Evolutionary conservation across 1,140 invertebrate genomes (phyloP), one percentile per base, ranked within the genome.

Genomic region (Temnothorax nylanderi): DNA sequence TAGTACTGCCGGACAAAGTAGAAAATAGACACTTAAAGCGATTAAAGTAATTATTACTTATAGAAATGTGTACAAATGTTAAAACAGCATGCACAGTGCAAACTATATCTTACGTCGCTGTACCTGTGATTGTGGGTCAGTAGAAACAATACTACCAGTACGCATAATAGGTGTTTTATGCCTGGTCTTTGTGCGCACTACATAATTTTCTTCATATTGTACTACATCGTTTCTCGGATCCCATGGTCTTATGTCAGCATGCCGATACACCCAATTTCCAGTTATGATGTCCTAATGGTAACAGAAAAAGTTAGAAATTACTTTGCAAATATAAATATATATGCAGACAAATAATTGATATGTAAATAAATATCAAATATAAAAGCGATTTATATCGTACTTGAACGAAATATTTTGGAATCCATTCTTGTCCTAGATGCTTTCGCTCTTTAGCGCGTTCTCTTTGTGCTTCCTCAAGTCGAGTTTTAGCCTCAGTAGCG

Each of bases 401-500:
- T 92, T 97, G 96, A 88, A 97, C 96, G 93, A 98, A 98, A 90
- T 97, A 96, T 65, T 96, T 96, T 0, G 98, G 97, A 54, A 96
- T 90, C 96, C 97, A 98, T 72, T 97, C 96, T 56, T 96, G 95
- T 65, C 96, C 96, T 85, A 95, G 96, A 0, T 95, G 93, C 88
- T 97, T 96, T 5, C 98, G 95, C 75, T 97, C 97, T 91, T 97
- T 96, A 0, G 97, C 97, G 2, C 96, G 96, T 64, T 96, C 96
- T 26, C 98, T 96, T 94, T 99, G 98, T 10, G 96, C 97, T 93
- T 99, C 98, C 92, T 99, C 98, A 60, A 99, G 95, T 65, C 97
- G 94, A 5, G 98, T 98, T 95, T 99, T 99, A 91, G 98, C 98
- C 72, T 98, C 97, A 3, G 98, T 99, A 0, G 98, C 98, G 16